These are phyloP conservation scores for Orestias chungarensis DNA, from an alignment of 2,797 vertebrate species.

Conservation along the genomic window DNA sequence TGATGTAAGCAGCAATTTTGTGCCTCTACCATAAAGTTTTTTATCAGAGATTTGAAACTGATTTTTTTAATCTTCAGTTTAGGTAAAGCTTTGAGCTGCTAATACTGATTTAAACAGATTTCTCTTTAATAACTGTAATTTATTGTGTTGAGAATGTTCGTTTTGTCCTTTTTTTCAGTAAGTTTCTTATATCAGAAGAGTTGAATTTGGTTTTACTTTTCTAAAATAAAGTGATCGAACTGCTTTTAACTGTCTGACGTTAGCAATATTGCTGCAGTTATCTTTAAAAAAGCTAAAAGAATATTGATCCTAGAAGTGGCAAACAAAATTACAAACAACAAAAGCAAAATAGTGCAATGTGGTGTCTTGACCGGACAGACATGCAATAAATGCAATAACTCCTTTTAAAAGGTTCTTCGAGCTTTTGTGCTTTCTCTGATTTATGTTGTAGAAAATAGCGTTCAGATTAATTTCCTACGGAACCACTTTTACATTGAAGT, in stretches of 20 bases:
- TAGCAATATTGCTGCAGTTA: background rate
- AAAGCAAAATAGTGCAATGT: too few species aligned
- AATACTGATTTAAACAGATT: background rate
- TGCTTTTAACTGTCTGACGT: background rate
- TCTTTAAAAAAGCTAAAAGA: background rate
- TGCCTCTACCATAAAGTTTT: background rate
- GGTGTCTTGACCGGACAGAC: too few species aligned
- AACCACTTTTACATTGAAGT: background rate
- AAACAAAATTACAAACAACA: too few species aligned
- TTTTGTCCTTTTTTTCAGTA: background rate
- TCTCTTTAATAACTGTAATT: background rate
- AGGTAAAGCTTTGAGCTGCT: background rate
- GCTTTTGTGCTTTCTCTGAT: too few species aligned
- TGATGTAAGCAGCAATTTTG: slow-evolving; percentile 9
- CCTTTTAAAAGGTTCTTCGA: too few species aligned
- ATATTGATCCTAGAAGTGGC: too few species aligned
- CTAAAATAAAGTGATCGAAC: background rate
- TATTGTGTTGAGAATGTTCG: background rate
- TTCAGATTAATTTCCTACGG: too few species aligned
- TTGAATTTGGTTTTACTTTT: background rate
- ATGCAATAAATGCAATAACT: too few species aligned
- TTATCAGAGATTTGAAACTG: background rate
- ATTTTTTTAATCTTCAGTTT: background rate
- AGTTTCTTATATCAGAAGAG: background rate
- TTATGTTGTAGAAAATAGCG: too few species aligned